Evolutionary conservation across 2,888 invertebrate genomes (phyloP).

Genomic region (Caenorhabditis japonica): DNA sequence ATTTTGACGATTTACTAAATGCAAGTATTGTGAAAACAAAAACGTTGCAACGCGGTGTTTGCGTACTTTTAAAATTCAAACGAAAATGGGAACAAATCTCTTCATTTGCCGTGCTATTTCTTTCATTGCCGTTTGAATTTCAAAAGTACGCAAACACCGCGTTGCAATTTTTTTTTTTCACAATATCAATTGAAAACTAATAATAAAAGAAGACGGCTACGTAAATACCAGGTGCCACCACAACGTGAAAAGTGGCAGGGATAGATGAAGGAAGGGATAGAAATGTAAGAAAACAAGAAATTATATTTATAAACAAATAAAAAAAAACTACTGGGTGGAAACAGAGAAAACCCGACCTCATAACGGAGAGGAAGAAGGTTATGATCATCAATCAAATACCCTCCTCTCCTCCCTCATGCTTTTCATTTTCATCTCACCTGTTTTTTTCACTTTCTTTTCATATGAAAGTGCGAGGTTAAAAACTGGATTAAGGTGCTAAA

Average conservation of each 20-base stretch:
- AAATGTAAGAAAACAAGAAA: slow-evolving; percentile 6
- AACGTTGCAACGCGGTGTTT: no score
- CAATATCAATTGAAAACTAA: no score
- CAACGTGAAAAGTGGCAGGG: neutral
- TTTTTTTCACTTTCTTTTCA: neutral
- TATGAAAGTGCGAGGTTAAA: slow-evolving; percentile 10
- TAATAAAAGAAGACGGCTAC: neutral
- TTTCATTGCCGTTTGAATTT: no score
- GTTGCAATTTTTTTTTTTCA: no score
- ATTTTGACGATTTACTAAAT: neutral
- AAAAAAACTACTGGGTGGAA: slow-evolving; percentile 12
- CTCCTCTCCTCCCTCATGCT: neutral
- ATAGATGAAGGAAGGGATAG: slow-evolving; percentile 26
- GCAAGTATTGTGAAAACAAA: no score
- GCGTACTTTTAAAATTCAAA: no score
- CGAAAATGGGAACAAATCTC: no score
- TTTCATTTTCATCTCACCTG: no score
- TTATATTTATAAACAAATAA: slow-evolving; percentile 9
- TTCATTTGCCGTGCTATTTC: no score
- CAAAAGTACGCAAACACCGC: no score
- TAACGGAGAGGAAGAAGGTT: slow-evolving; percentile 8
- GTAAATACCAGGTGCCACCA: slow-evolving; percentile 36
- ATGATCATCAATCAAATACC: slow-evolving; percentile 18
- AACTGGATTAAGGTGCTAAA: neutral
- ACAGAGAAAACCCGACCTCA: neutral